Evolutionary conservation across 2,113 vertebrate species (phyloP).

Genomic region (Planiliza haematocheilus): DNA sequence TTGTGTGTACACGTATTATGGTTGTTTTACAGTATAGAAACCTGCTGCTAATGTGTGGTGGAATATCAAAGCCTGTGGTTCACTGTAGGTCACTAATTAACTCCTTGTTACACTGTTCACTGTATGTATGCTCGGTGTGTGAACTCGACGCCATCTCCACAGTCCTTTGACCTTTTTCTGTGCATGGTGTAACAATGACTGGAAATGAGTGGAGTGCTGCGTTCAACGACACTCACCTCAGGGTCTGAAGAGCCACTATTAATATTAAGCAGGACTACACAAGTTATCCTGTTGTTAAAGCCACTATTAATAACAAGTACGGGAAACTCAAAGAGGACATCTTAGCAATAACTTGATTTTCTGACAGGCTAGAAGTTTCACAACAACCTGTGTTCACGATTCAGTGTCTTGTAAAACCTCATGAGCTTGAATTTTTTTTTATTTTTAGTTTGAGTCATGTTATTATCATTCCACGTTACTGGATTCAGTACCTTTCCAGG

Average conservation of each 20-base stretch:
- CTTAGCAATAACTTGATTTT: constrained; percentile 78
- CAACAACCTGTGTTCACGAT: constrained; percentile 65
- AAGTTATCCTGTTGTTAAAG: constrained; percentile 68
- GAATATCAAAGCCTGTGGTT: constrained; percentile 78
- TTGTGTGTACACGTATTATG: constrained; percentile 79
- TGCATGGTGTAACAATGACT: constrained; percentile 80
- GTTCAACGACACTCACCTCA: constrained; percentile 76
- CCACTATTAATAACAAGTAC: constrained; percentile 71
- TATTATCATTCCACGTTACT: constrained; percentile 71
- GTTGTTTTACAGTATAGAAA: constrained; percentile 81
- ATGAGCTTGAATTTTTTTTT: constrained; percentile 68
- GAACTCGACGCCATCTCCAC: constrained; percentile 66
- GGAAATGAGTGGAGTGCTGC: constrained; percentile 76
- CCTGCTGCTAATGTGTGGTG: constrained; percentile 81
- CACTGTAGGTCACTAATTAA: constrained; percentile 78
- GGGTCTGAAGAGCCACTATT: constrained; percentile 80
- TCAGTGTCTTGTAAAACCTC: constrained; percentile 75
- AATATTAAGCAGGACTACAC: constrained; percentile 58
- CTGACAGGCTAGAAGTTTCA: constrained; percentile 59
- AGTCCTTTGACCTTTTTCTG: constrained; percentile 57
- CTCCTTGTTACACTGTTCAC: constrained; percentile 77
- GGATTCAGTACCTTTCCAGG: constrained; percentile 66
- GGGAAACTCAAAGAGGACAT: constrained; percentile 64
- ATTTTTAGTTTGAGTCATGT: constrained; percentile 54
- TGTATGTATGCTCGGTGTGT: constrained; percentile 64